A percentile compares a stretch with the other conserved stretches of the same genome.
Evolutionary conservation across 1,140 invertebrate genomes (phyloP).

Genomic region (Drosophila ironensis): DNA sequence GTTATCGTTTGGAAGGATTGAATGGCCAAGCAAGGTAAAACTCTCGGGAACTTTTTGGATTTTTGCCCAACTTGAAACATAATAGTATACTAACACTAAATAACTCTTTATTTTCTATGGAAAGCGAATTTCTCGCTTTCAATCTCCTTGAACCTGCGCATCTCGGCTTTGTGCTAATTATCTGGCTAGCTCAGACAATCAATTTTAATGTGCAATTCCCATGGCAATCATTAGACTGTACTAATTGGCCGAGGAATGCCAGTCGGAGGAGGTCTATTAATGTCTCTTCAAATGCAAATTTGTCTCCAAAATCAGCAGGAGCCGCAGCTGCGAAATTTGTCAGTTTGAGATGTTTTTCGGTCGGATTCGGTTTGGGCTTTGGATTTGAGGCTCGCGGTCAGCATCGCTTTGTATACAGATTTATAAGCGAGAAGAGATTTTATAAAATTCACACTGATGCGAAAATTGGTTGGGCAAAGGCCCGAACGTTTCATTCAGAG

Average conservation of each 20-base stretch:
- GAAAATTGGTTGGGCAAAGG: conserved; percentile 62
- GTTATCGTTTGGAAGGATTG: background rate
- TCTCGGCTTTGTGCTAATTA: conserved; percentile 37
- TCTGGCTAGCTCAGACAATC: conserved; percentile 3
- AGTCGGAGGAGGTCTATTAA: background rate
- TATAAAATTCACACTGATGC: conserved; percentile 50
- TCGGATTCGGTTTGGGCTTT: conserved; percentile 27
- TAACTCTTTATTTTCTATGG: no score
- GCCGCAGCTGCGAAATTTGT: conserved; percentile 55
- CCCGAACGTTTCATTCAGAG: conserved; percentile 58
- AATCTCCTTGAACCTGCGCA: background rate
- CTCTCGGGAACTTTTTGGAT: background rate
- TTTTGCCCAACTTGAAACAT: background rate
- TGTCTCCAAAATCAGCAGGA: background rate
- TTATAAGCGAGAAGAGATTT: conserved; percentile 54
- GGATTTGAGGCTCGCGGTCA: conserved; percentile 11
- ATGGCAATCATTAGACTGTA: conserved; percentile 36
- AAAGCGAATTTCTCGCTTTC: no score
- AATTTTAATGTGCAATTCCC: conserved; percentile 41
- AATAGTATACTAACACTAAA: background rate
- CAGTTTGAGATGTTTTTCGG: no score
- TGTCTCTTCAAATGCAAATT: conserved; percentile 28
- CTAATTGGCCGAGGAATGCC: conserved; percentile 51
- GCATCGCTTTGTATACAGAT: conserved; percentile 37
- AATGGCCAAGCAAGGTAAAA: no score